Evolutionary conservation across 92 coral and sea anemone species (phyloP).

Genomic region (Phymanthus crucifer): DNA sequence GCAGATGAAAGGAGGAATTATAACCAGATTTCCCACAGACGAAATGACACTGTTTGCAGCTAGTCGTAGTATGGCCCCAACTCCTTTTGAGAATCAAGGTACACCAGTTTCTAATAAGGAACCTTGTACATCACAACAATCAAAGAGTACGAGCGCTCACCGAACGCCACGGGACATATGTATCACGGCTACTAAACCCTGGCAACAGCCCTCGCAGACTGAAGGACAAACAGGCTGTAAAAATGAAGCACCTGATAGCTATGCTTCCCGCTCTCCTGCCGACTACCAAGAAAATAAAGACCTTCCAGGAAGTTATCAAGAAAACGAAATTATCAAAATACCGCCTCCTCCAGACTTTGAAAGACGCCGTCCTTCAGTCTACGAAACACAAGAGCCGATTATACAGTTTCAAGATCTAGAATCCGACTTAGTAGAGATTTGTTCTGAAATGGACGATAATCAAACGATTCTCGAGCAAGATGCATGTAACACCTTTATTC

Average conservation of each 20-base stretch:
- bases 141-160: slow-evolving; percentile 22
- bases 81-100: slow-evolving; percentile 20
- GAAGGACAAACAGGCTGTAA: neutral
- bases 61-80: slow-evolving; percentile 36
- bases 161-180: neutral
- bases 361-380: neutral
- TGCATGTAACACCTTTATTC: neutral
- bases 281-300: neutral
- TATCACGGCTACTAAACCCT: neutral
- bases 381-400: neutral
- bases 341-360: slow-evolving; percentile 7
- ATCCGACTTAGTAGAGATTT: neutral
- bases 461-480: neutral
- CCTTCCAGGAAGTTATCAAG: neutral
- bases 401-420: neutral
- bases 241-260: neutral
- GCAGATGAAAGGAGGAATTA: slow-evolving; percentile 62
- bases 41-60: slow-evolving; percentile 55
- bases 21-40: slow-evolving; percentile 21
- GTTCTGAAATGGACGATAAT: neutral
- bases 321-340: neutral
- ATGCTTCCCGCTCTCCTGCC: neutral
- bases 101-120: slow-evolving; percentile 14
- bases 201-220: neutral
- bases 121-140: slow-evolving; percentile 38